Base-by-base conservation (phyloP, 1,140 invertebrate species). In the Pygmarrhopalites habei region DNA sequence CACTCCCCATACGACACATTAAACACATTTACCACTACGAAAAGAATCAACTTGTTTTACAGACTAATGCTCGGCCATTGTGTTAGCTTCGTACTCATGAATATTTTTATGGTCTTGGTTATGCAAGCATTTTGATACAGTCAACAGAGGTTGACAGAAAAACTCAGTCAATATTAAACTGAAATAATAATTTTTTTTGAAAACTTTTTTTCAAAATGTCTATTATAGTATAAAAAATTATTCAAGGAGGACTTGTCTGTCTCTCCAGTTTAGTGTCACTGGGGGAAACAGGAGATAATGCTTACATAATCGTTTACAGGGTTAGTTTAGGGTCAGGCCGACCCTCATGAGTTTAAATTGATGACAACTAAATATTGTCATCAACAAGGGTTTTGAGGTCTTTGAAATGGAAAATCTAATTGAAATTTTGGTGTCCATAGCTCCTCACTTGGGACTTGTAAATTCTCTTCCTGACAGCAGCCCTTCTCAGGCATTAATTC, bases 251-350 rank as follows among this genome's bases (percentile, higher is more conserved):
- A 39, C 35, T 10, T 39, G 7, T 39, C 10, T 10, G 17, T 39
- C 17, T 39, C 7, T 39, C 35, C 35, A 10, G 35, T 39, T 7
- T 39, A 17, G 17, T 39, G 35, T 39, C 17, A 10, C 17, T 39
- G 35, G 17, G 7, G 7, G 35, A 35, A 35, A 35, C 15, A 15
- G 5, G 32, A 15, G 32, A 59, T 60, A 55, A 62, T 69, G 68
- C 65, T 69, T 69, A 60, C 68, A 69, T 65, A 69, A 69, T 69
- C 68, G 61, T 69, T 69, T 49, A 69, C 68, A 69, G 68, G 68
- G 59, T 62, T 46, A n/a, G 15, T 52, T 10, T 15, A 10, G 49
- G 49, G 21, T 29, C 21, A 52, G 49, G 49, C 49, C 49, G 49
- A 30, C 49, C 28, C 23, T 52, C 49, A 46, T 46, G 15, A 46